phyloP scores from a whole-genome alignment of 35 echinoderm and acorn worm species.

The Heliocidaris erythrogramma region DNA sequence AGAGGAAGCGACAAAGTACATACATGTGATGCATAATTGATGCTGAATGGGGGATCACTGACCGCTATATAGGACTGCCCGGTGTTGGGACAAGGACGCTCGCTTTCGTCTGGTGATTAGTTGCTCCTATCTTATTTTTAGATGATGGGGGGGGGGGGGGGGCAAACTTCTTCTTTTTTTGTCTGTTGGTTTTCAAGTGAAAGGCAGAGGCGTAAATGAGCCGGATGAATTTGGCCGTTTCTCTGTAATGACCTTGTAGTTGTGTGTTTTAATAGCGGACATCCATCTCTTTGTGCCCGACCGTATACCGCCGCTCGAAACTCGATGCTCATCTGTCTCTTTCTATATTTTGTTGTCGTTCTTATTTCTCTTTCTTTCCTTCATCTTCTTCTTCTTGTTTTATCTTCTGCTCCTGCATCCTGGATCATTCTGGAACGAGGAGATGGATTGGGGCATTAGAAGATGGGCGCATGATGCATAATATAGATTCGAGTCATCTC shows the following conservation, averaged over 20 bases:
- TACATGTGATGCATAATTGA: conserved; percentile 21
- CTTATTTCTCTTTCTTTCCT: background rate
- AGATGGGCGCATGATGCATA: too few species aligned
- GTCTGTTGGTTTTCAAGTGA: background rate
- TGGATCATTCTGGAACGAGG: too few species aligned
- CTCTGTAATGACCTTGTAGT: background rate
- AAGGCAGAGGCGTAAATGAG: background rate
- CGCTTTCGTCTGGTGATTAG: background rate
- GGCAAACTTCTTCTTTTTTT: background rate
- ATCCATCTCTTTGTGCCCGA: background rate
- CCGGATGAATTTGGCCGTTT: background rate
- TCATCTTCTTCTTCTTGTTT: background rate
- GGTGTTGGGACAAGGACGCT: conserved; percentile 22
- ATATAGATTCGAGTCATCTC: too few species aligned
- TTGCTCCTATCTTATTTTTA: background rate
- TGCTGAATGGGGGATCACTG: background rate
- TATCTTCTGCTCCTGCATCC: background rate
- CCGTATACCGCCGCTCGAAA: background rate
- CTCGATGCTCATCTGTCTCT: background rate
- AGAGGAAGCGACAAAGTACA: background rate
- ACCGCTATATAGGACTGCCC: conserved; percentile 23
- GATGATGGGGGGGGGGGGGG: background rate
- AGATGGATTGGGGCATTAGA: too few species aligned
- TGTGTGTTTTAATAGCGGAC: conserved; percentile 9
- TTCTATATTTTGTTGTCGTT: background rate